Conservation (phyloP, 2,797 vertebrate genomes). For the Enteromius afrohamiltoni region DNA sequence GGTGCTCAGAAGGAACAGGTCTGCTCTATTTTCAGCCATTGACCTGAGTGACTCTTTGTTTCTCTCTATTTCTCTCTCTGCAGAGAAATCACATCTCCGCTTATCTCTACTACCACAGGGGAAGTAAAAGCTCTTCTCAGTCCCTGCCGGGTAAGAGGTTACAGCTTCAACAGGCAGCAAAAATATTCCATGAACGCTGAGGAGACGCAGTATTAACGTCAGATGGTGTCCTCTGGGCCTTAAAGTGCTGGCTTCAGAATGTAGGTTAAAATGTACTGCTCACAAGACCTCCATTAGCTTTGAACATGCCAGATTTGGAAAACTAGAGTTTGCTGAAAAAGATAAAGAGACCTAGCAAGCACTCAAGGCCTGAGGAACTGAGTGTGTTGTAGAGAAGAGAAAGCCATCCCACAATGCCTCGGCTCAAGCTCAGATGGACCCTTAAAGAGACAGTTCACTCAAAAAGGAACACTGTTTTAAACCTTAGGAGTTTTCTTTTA, state of each 20-base stretch:
- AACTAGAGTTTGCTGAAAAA: conserved; percentile 30
- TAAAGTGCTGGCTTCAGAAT: conserved; percentile 57
- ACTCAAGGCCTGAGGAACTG: conserved; percentile 33
- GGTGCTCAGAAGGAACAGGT: neutral
- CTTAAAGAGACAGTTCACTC: conserved; percentile 50
- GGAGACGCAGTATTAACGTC: neutral
- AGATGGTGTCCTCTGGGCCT: conserved; percentile 27
- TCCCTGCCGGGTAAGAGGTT: conserved; percentile 10
- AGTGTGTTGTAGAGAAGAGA: conserved; percentile 52
- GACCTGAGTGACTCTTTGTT: neutral
- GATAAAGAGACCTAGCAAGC: conserved; percentile 35
- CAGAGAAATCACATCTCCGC: conserved; percentile 17
- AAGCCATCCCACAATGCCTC: conserved; percentile 39
- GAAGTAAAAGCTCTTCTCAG: conserved; percentile 26
- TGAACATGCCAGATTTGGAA: conserved; percentile 34
- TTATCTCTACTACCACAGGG: conserved; percentile 7
- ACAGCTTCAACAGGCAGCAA: conserved; percentile 8
- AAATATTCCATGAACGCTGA: conserved; percentile 16
- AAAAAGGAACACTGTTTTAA: neutral
- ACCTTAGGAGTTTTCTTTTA: neutral
- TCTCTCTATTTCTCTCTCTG: conserved; percentile 13
- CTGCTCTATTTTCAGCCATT: neutral
- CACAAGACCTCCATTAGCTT: conserved; percentile 52
- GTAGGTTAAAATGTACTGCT: conserved; percentile 72
- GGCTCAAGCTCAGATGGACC: conserved; percentile 61